Conservation (phyloP, 2,888 invertebrate genomes). For the Acronicta alni region DNA sequence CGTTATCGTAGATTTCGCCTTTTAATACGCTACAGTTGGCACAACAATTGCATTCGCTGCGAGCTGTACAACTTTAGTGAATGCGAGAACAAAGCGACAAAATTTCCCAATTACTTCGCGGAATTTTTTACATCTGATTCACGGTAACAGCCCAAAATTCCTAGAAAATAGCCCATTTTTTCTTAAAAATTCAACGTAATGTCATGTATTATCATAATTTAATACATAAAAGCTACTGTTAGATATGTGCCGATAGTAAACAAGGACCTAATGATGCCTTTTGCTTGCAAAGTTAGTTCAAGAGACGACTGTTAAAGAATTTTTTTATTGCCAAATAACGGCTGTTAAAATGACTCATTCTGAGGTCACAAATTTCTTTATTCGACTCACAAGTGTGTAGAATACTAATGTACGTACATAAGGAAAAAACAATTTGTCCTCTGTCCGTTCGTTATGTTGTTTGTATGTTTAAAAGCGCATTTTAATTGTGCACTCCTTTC, state of each 20-base stretch:
- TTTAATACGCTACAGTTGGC: conserved; percentile 23
- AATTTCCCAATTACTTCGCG: conserved; percentile 40
- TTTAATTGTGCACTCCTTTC: conserved; percentile 78
- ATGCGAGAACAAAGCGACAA: conserved; percentile 24
- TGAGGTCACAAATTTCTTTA: conserved; percentile 79
- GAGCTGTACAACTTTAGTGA: conserved; percentile 39
- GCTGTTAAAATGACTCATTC: conserved; percentile 81
- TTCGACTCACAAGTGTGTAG: conserved; percentile 65
- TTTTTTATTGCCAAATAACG: conserved; percentile 81
- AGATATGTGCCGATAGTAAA: conserved; percentile 38
- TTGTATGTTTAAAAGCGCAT: conserved; percentile 70
- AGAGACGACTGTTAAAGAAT: conserved; percentile 68
- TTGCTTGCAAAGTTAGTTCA: conserved; percentile 65
- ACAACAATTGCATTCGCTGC: conserved; percentile 30
- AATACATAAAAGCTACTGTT: conserved; percentile 49
- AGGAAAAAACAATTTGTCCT: conserved; percentile 74
- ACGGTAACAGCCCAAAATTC: conserved; percentile 26
- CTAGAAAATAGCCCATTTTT: conserved; percentile 35
- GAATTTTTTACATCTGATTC: conserved; percentile 47
- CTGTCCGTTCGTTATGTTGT: conserved; percentile 65
- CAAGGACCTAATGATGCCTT: conserved; percentile 59
- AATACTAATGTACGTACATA: conserved; percentile 70
- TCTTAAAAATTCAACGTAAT: conserved; percentile 27
- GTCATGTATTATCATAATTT: conserved; percentile 46
- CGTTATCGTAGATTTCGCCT: conserved; percentile 1